Base-by-base conservation (phyloP, 2,797 vertebrate species). In the Selene dorsalis region DNA sequence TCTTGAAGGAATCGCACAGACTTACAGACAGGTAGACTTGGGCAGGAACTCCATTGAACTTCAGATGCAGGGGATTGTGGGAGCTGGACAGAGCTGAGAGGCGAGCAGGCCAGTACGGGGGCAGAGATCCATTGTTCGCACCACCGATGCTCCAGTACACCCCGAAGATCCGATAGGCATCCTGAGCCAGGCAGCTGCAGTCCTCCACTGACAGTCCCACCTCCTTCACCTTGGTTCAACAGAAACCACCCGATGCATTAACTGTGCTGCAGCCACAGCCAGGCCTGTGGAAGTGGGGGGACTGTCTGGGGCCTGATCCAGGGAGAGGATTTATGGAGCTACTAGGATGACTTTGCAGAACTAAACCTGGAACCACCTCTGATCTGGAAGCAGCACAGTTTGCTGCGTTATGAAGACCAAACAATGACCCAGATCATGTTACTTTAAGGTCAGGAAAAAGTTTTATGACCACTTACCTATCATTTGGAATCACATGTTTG, bases 141-240 rank as follows among this genome's bases (percentile, higher is more conserved):
- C 80, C 89, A 0, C 94, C 93, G 3, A 96, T 24, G 64, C 80
- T 81, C 92, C 92, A 94, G 87, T 96, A 96, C n/a, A 94, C 83
- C 10, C 84, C 89, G 45, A 96, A 95, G 80, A 96, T 92, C 39
- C 93, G 88, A 10, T 61, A 78, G 11, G 92, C 93, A 6, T 96
- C 95, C 77, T 91, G 87, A 17, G 95, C 94, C 84, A 96, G 75
- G 74, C 96, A 96, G 88, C 94, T 93, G 88, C 96, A 96, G 90
- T 96, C 91, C 77, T 94, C 93, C 45, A 96, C 84, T 0, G 87
- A 77, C 22, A 95, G 72, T 0, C 94, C 95, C 70, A 96, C 87
- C 81, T 96, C 96, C 84, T 96, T 96, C 75, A 96, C 95, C 95
- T 96, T 30, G 3, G 17, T 22, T 30, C 43, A 41, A 39, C 39